A percentile compares a stretch with the other conserved stretches of the same genome.
Conservation (phyloP, 1,140 invertebrate genomes). For the Neodiprion virginianus region DNA sequence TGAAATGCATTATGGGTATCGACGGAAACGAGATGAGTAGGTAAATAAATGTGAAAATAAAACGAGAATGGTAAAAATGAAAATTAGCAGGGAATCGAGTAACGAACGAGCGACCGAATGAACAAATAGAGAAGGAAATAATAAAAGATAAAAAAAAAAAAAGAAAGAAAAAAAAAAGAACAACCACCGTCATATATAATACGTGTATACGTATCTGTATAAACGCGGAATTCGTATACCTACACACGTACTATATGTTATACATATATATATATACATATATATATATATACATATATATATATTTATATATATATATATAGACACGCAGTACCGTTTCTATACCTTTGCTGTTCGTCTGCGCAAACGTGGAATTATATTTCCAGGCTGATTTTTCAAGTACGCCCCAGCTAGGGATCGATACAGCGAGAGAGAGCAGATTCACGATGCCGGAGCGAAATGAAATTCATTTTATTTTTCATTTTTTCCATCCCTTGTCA, state of each 20-base stretch:
- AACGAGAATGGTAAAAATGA: no score
- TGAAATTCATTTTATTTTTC: background rate
- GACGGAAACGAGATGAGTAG: no score
- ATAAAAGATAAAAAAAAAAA: no score
- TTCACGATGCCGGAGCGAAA: slow-evolving; percentile 1
- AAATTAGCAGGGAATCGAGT: no score
- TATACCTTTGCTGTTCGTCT: background rate
- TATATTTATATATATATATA: background rate
- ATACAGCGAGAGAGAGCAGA: slow-evolving; percentile 4
- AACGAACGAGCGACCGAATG: no score
- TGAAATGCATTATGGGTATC: no score
- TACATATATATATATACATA: background rate
- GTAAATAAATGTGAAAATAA: no score
- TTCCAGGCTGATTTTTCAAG: slow-evolving; percentile 7
- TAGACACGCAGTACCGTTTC: background rate
- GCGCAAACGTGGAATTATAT: slow-evolving; percentile 7
- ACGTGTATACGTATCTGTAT: no score
- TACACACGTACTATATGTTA: background rate
- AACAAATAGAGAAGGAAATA: no score
- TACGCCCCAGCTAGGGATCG: background rate
- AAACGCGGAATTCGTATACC: no score
- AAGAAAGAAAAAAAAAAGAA: no score
- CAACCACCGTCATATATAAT: no score
- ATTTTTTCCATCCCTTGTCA: background rate
- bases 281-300: background rate